Evolutionary conservation across 2,888 invertebrate species (phyloP).

Genomic region (Copidosoma aretas): DNA sequence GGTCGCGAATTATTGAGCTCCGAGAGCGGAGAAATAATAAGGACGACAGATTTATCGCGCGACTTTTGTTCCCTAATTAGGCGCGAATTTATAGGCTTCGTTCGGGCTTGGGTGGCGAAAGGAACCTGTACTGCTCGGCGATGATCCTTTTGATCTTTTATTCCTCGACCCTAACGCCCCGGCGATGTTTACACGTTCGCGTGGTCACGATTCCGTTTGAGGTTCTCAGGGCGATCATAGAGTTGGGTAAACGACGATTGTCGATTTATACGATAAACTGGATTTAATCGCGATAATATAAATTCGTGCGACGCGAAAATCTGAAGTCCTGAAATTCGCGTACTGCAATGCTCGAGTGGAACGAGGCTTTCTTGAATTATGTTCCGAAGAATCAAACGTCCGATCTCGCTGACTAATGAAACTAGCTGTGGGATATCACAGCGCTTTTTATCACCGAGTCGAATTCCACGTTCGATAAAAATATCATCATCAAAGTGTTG

Average conservation of each 20-base stretch:
- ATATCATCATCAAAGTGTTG: no score
- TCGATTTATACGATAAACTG: no score
- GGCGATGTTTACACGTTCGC: neutral
- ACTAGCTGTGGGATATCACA: no score
- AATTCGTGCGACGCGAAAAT: neutral
- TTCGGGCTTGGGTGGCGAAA: neutral
- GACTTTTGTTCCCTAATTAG: constrained; percentile 23
- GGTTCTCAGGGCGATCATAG: neutral
- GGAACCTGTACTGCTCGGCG: neutral
- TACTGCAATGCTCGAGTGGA: neutral
- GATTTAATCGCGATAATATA: neutral
- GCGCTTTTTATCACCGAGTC: no score
- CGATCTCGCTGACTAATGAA: neutral
- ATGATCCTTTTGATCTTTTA: no score
- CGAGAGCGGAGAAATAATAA: constrained; percentile 10
- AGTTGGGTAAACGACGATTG: neutral
- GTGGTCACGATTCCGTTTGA: neutral
- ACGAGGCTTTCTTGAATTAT: neutral
- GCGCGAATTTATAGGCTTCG: neutral
- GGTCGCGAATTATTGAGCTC: neutral
- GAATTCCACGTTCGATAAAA: no score
- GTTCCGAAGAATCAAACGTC: neutral
- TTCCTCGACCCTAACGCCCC: neutral
- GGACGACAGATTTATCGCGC: constrained; percentile 26
- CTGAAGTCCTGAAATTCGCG: neutral